Evolutionary conservation across 2,113 vertebrate genomes (phyloP), one percentile per base, ranked within the genome.

Genomic region (Gadus macrocephalus): DNA sequence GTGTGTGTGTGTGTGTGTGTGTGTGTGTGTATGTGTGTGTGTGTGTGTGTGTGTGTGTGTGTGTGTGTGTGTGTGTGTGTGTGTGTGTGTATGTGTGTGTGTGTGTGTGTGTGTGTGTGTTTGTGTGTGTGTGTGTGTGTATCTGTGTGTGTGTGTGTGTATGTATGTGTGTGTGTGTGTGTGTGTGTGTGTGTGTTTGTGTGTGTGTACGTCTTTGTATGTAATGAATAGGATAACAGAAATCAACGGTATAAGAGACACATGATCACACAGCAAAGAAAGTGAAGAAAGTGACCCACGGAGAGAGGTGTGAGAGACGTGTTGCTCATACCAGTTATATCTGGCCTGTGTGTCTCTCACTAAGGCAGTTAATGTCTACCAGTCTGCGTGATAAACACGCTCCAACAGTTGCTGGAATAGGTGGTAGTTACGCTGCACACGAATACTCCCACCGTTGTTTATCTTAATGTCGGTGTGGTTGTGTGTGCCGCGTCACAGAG

Each of bases 331-430:
- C 42, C 42, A 49, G 42, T 49, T 49, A 9, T 49, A 49, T 49
- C 11, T 12, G 42, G 42, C 42, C 42, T 14, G 8, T 49, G 42
- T 53, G 42, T 68, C 53, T 61, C 66, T 63, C 64, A 53, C 58
- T 59, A 53, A 53, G 19, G 67, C 58, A 75, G 42, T 70, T 65
- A 67, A 72, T 63, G 65, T 71, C 70, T 71, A 31, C 58, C 63
- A 71, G 68, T 17, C 28, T 69, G 15, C 22, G 53, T 42, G 31
- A 42, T 6, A 65, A n/a, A 65, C 63, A 64, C 15, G 22, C 53
- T 71, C 15, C 64, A 53, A 9, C 65, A 71, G 69, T 58, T 70
- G 67, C 20, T 73, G 67, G 63, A 9, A 64, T 58, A 73, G 67
- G 53, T 73, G 67, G 63, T 35, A 64, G 12, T 62, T 14, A 8